A percentile compares a stretch with the other conserved stretches of the same genome.
Conservation (phyloP, 2,113 vertebrate species). For the Picathartes gymnocephalus region DNA sequence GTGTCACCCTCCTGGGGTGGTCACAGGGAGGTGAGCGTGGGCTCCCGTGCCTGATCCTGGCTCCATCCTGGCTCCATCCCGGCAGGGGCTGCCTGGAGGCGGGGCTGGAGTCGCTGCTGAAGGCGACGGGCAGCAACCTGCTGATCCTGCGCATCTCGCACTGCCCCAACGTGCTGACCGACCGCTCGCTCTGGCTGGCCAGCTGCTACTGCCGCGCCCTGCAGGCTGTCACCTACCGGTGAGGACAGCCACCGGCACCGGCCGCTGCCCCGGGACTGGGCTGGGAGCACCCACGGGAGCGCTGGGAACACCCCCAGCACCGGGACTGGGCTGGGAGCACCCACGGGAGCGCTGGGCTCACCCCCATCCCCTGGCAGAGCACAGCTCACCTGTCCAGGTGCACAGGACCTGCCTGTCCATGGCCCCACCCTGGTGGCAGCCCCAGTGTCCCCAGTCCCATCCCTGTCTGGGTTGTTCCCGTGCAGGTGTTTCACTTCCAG, state of each 20-base stretch:
- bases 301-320: too few relatives aligned
- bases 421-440: neutral
- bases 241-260: neutral
- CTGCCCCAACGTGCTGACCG: conserved; percentile 96
- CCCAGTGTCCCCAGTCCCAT: neutral
- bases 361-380: neutral
- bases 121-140: conserved; percentile 92
- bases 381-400: accelerated
- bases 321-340: too few relatives aligned
- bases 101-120: conserved; percentile 92
- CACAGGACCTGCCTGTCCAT: neutral
- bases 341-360: neutral
- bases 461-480: neutral
- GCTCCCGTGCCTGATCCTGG: accelerated
- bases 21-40: accelerated
- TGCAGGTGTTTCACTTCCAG: neutral
- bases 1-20: neutral
- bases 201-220: conserved; percentile 98
- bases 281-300: neutral
- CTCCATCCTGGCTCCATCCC: neutral
- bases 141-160: conserved; percentile 97
- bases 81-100: conserved; percentile 92
- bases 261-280: accelerated
- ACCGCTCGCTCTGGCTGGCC: conserved; percentile 97
- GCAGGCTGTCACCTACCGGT: conserved; percentile 97